A percentile compares a stretch with the other conserved stretches of the same genome.
phyloP scores from a whole-genome alignment of 2,888 invertebrate genomes.

The Zeuzera pyrina region DNA sequence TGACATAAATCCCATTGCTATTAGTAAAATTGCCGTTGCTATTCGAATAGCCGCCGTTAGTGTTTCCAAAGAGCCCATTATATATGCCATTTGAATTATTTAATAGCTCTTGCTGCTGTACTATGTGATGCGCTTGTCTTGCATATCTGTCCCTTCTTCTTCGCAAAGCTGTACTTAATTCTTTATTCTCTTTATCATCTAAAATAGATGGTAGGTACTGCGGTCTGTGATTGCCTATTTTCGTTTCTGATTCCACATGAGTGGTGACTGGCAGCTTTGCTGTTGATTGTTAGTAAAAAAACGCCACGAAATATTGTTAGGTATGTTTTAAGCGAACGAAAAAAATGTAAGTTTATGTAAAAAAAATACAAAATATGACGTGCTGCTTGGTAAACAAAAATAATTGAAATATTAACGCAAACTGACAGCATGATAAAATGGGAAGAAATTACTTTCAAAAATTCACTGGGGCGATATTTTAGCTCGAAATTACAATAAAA shows the following conservation, averaged over 20 bases:
- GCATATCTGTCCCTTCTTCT: constrained; percentile 87
- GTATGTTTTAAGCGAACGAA: constrained; percentile 1
- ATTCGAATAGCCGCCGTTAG: constrained; percentile 20
- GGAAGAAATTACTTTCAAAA: too few species aligned
- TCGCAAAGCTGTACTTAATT: constrained; percentile 85
- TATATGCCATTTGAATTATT: constrained; percentile 41
- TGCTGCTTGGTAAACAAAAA: too few species aligned
- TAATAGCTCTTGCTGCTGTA: constrained; percentile 81
- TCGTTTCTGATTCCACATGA: constrained; percentile 37
- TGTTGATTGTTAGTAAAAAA: constrained; percentile 52
- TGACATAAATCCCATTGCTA: constrained; percentile 11
- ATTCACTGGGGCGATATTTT: too few species aligned
- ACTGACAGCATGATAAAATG: too few species aligned
- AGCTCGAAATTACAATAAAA: too few species aligned
- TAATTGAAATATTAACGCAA: too few species aligned
- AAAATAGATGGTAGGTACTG: constrained; percentile 29
- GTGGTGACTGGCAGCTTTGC: constrained; percentile 32
- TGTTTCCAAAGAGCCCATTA: constrained; percentile 31
- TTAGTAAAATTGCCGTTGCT: background rate
- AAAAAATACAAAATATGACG: too few species aligned
- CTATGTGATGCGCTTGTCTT: constrained; percentile 87
- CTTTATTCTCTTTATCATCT: constrained; percentile 71
- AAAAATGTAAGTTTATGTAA: constrained; percentile 3
- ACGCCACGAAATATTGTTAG: constrained; percentile 21
- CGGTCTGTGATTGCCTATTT: constrained; percentile 30